Evolutionary conservation across 2,888 invertebrate genomes (phyloP).

Genomic region (Cerastis leucographa): DNA sequence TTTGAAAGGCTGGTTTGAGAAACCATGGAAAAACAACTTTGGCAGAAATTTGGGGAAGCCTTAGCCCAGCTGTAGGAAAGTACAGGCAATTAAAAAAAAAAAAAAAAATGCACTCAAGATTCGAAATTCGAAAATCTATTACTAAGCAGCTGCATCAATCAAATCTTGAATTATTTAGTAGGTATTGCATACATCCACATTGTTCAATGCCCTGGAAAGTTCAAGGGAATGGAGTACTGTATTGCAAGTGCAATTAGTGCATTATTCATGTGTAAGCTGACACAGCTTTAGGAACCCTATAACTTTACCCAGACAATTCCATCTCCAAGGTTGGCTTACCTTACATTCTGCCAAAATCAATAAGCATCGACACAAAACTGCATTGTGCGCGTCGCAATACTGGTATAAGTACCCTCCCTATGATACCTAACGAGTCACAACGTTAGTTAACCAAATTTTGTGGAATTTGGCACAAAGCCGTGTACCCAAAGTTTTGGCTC

Average conservation of each 20-base stretch:
- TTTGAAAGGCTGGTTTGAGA: no score
- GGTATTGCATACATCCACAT: slow-evolving; percentile 22
- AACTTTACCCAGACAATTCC: slow-evolving; percentile 14
- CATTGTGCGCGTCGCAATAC: slow-evolving; percentile 52
- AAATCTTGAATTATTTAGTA: background rate
- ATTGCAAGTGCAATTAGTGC: no score
- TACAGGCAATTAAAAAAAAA: no score
- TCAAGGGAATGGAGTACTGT: no score
- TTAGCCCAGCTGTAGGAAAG: no score
- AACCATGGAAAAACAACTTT: no score
- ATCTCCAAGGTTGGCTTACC: slow-evolving; percentile 19
- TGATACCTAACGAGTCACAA: slow-evolving; percentile 67
- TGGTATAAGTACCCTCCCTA: slow-evolving; percentile 53
- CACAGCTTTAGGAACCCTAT: background rate
- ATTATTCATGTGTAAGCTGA: background rate
- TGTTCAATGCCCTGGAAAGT: slow-evolving; percentile 9
- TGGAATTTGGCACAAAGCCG: slow-evolving; percentile 67
- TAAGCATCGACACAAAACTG: slow-evolving; percentile 49
- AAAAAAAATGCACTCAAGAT: background rate
- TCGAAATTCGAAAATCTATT: background rate
- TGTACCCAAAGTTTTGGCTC: slow-evolving; percentile 50
- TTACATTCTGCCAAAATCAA: slow-evolving; percentile 64
- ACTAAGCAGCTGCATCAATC: background rate
- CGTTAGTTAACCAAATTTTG: slow-evolving; percentile 73
- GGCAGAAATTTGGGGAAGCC: no score